Evolutionary conservation across 2,888 invertebrate genomes (phyloP).

Genomic region (Macropis europaea): DNA sequence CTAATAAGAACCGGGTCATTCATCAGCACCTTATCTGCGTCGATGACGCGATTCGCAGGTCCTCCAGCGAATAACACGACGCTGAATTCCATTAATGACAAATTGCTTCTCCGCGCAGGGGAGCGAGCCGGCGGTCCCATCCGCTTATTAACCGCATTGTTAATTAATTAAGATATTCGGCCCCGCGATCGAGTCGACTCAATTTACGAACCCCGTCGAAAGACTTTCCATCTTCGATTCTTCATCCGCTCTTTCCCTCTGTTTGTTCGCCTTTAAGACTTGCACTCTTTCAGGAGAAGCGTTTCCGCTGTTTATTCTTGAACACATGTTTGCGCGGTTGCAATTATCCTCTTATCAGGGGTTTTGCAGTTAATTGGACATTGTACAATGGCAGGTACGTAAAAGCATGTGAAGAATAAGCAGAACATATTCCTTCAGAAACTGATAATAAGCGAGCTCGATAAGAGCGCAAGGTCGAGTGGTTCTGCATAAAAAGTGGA

Average conservation of each 20-base stretch:
- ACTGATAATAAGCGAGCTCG: neutral
- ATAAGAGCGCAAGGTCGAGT: neutral
- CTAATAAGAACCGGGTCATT: no score
- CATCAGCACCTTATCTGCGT: constrained; percentile 47
- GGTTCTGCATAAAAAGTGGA: neutral
- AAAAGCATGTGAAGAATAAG: no score
- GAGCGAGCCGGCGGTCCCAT: constrained; percentile 33
- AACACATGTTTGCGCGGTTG: no score
- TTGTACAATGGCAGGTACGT: no score
- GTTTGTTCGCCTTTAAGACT: no score
- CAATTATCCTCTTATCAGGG: no score
- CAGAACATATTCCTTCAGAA: neutral
- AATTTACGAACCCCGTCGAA: no score
- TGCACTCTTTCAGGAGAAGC: no score
- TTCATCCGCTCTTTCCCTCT: no score
- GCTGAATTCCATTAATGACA: constrained; percentile 65
- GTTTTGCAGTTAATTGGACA: no score
- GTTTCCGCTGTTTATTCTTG: no score
- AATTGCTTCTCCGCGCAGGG: constrained; percentile 58
- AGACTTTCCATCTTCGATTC: no score
- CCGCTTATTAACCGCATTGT: constrained; percentile 55
- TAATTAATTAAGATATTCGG: constrained; percentile 57
- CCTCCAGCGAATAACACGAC: constrained; percentile 43
- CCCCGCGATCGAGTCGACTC: constrained; percentile 49
- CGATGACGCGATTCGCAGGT: neutral